A percentile compares a stretch with the other conserved stretches of the same genome.
Evolutionary conservation across 92 coral and sea anemone species (phyloP).

Genomic region (Zoanthus gigantus): DNA sequence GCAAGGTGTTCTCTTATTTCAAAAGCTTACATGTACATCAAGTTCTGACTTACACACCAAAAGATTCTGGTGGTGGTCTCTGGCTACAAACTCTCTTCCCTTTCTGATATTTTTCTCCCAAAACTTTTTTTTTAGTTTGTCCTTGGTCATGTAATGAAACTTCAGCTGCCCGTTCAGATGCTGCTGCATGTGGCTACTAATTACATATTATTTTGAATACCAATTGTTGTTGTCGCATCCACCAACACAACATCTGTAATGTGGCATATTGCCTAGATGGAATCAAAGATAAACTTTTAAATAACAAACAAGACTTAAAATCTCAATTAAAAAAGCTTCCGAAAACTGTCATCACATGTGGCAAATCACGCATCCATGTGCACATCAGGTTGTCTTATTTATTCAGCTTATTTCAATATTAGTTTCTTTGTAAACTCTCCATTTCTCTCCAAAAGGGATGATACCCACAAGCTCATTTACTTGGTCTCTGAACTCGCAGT

Average conservation of each 20-base stretch:
- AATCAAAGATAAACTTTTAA: no score
- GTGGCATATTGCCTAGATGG: constrained; percentile 30
- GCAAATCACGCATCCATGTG: no score
- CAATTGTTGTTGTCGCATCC: constrained; percentile 34
- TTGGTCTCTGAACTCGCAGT: no score
- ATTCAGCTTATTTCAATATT: no score
- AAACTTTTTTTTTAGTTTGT: neutral
- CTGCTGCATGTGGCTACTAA: constrained; percentile 17
- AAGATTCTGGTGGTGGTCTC: neutral
- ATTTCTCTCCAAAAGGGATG: no score
- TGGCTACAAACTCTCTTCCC: constrained; percentile 24
- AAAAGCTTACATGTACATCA: neutral
- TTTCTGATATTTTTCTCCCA: constrained; percentile 26
- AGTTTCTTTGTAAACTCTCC: no score
- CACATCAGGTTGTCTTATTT: no score
- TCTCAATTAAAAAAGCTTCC: no score
- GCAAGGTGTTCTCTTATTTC: neutral
- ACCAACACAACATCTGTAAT: constrained; percentile 43
- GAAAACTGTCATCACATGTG: no score
- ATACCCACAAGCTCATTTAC: no score
- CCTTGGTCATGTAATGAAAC: constrained; percentile 26
- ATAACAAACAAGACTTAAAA: no score
- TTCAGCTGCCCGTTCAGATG: constrained; percentile 28
- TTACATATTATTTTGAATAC: constrained; percentile 8
- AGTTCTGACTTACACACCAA: neutral